phyloP scores from a whole-genome alignment of 2,888 invertebrate genomes.

The Neoascia interrupta region DNA sequence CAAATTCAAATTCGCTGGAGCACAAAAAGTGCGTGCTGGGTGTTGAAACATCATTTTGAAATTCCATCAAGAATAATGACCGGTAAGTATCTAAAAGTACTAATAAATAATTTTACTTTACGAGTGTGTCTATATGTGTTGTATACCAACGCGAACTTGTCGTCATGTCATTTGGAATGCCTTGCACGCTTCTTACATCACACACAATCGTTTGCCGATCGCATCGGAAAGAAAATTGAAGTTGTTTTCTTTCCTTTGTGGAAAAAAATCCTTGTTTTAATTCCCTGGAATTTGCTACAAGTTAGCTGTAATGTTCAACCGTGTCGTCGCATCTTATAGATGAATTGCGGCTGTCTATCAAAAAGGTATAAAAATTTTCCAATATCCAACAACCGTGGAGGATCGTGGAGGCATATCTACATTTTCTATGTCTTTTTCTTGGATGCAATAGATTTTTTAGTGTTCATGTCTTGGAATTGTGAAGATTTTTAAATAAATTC shows the following conservation, averaged over 20 bases:
- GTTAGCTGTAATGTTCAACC: slow-evolving; percentile 32
- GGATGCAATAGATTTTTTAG: no score
- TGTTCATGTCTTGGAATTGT: no score
- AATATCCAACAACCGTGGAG: slow-evolving; percentile 12
- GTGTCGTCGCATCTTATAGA: slow-evolving; percentile 33
- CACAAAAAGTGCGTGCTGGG: slow-evolving; percentile 55
- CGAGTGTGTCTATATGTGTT: neutral
- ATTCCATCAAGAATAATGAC: slow-evolving; percentile 8
- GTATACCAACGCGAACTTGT: slow-evolving; percentile 5
- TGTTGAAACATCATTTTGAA: slow-evolving; percentile 44
- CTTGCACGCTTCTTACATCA: slow-evolving; percentile 31
- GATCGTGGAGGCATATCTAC: no score
- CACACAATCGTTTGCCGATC: slow-evolving; percentile 5
- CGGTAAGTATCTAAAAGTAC: slow-evolving; percentile 14
- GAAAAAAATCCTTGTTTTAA: slow-evolving; percentile 21
- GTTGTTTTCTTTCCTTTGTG: slow-evolving; percentile 22
- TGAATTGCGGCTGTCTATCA: slow-evolving; percentile 58
- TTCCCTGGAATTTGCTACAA: slow-evolving; percentile 36
- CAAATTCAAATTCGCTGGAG: no score
- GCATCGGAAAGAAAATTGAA: slow-evolving; percentile 32
- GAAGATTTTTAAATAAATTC: slow-evolving; percentile 23
- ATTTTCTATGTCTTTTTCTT: no score
- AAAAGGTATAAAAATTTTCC: slow-evolving; percentile 54
- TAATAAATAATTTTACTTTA: slow-evolving; percentile 28
- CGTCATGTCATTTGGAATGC: slow-evolving; percentile 45